Percentiles rank a stretch among this genome's conserved stretches.
Conservation (phyloP, 1,140 invertebrate species). For the Ctenoplectra terminalis region DNA sequence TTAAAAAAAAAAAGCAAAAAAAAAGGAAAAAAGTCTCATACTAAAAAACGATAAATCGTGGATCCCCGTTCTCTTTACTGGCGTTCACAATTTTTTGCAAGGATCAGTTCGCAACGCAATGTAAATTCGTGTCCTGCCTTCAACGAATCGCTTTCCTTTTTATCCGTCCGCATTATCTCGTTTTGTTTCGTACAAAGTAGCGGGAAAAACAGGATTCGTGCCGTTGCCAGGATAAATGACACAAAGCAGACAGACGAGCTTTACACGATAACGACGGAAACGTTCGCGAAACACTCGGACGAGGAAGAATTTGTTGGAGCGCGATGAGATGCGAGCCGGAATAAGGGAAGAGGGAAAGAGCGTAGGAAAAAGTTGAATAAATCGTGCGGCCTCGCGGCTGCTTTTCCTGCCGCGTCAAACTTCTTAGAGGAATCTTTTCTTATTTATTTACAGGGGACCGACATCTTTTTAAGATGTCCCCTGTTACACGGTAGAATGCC, state of each 20-base stretch:
- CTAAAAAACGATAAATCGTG: too few species aligned
- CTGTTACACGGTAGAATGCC: constrained; percentile 39
- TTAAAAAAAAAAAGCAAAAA: too few species aligned
- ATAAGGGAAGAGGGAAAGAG: not conserved
- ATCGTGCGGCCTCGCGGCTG: constrained; percentile 59
- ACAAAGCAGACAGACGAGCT: constrained; percentile 61
- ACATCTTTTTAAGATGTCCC: constrained; percentile 57
- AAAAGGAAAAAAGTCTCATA: too few species aligned
- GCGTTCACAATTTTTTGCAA: too few species aligned
- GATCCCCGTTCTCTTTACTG: too few species aligned
- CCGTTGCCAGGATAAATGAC: constrained; percentile 62
- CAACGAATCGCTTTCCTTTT: constrained; percentile 13
- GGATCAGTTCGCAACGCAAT: too few species aligned
- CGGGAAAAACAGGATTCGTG: constrained; percentile 23
- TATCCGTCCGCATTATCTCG: not conserved
- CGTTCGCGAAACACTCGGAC: constrained; percentile 55
- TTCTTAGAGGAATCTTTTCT: constrained; percentile 67
- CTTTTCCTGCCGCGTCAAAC: constrained; percentile 40
- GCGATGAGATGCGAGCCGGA: constrained; percentile 74
- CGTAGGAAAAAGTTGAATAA: constrained; percentile 77
- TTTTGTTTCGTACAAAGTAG: constrained; percentile 12
- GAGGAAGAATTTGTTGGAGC: constrained; percentile 67
- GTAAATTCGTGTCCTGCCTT: constrained; percentile 4
- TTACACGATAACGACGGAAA: constrained; percentile 53
- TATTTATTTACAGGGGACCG: constrained; percentile 67